Conservation (phyloP, 2,113 vertebrate genomes). For the Nettapus auritus region DNA sequence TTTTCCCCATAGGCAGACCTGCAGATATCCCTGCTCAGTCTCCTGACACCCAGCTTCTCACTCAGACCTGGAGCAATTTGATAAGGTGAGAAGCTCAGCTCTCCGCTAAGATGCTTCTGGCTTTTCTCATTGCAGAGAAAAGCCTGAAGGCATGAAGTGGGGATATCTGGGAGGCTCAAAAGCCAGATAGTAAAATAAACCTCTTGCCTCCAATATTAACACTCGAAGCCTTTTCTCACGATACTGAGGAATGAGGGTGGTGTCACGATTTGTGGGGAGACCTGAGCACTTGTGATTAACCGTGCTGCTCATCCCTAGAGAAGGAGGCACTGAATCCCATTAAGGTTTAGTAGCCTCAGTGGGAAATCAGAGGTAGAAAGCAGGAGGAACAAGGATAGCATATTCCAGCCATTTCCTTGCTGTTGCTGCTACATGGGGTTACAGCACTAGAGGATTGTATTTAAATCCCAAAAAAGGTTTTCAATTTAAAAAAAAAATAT, state of each 20-base stretch:
- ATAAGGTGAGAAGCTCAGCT: constrained; percentile 53
- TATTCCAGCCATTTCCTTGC: not conserved
- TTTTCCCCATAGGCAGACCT: constrained; percentile 22
- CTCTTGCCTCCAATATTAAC: constrained; percentile 34
- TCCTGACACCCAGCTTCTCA: not conserved
- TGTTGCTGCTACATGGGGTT: constrained; percentile 22
- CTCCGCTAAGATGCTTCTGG: constrained; percentile 9
- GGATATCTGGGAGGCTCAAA: constrained; percentile 42
- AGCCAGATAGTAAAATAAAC: constrained; percentile 33
- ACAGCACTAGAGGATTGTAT: constrained; percentile 8
- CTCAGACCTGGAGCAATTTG: constrained; percentile 46
- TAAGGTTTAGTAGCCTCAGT: not conserved
- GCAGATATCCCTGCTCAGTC: constrained; percentile 2
- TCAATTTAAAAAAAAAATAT: constrained; percentile 20
- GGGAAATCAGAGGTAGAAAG: constrained; percentile 25
- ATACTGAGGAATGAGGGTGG: not conserved
- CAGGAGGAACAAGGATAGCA: not conserved
- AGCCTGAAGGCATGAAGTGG: constrained; percentile 59
- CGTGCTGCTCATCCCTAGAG: not conserved
- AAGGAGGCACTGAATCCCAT: not conserved
- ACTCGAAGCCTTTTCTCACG: not conserved
- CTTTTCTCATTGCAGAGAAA: constrained; percentile 38
- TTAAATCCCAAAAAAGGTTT: constrained; percentile 60
- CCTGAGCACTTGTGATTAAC: not conserved
- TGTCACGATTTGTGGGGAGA: constrained; percentile 6